Base-by-base conservation (phyloP, 2,113 vertebrate genomes). In the Brevimyrus niger region DNA sequence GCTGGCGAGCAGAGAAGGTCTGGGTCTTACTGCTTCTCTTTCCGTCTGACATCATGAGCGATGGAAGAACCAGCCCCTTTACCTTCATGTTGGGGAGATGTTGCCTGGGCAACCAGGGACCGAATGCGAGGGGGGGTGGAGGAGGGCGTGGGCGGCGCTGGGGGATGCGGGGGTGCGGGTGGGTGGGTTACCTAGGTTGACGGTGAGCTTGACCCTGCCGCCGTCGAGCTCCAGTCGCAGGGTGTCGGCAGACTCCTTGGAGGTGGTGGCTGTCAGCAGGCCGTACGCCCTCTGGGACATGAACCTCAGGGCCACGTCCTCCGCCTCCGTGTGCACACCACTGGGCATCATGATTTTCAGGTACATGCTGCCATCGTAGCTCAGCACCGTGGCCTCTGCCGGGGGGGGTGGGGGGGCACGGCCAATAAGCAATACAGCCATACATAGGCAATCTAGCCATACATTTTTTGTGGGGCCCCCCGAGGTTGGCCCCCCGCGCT, bases 151-250 rank as follows among this genome's bases (percentile, higher is more conserved):
- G n/a, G 91, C 47, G 92, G 91, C 92, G 13, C 11, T 2, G 5
- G 2, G 86, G 5, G 3, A 6, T 5, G 50, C 21, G 91, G 90
- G 47, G 46, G 46, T 4, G 2, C 88, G 86, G 86, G 44, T 1
- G n/a, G n/a, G n/a, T n/a, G n/a, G 44, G 94, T 97, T 98, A 99
- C 98, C 98, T 94, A 99, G 96, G 95, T 99, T 98, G 92, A 99
- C 97, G 35, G 97, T 99, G 92, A 99, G 97, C 89, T 97, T 98
- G 94, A 99, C 97, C 94, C 96, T 95, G 53, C 97, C 98, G 10
- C 96, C 97, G 15, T 99, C 98, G 93, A 99, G 95, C 96, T 99
- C 98, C 19, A 99, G 94, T 88, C 98, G 97, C 90, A 99, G 96
- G 0, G 97, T 98, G 2, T 48, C 47, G 0, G 47, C 98, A 0